phyloP scores from a whole-genome alignment of 37 sponge, comb jelly and placozoan species.

The Petrosia ficiformis region DNA sequence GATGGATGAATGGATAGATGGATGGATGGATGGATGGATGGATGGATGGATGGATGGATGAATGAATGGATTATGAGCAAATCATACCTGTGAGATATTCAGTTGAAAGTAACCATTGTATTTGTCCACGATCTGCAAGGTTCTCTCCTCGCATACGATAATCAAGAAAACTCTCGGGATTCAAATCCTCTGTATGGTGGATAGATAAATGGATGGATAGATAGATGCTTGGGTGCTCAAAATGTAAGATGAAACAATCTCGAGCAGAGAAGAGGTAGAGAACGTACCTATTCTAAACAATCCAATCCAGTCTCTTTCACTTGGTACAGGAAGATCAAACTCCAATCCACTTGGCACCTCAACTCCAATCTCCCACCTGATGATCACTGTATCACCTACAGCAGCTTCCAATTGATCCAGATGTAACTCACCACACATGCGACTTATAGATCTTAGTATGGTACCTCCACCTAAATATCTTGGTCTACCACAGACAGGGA shows the following conservation, averaged over 20 bases:
- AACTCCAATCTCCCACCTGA: conserved; percentile 13
- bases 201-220: neutral
- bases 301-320: conserved; percentile 48
- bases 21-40: too few species aligned
- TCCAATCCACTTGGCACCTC: conserved; percentile 1
- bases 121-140: neutral
- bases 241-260: too few species aligned
- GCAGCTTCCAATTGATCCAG: conserved; percentile 1
- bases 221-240: too few species aligned
- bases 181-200: neutral
- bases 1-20: too few species aligned
- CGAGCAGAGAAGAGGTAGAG: too few species aligned
- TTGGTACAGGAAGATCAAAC: neutral
- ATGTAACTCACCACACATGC: neutral
- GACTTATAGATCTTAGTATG: neutral
- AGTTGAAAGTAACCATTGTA: conserved; percentile 19
- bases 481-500: conserved; percentile 6
- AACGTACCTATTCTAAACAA: conserved; percentile 21
- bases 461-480: neutral
- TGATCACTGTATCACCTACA: conserved; percentile 9
- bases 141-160: conserved; percentile 12
- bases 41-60: too few species aligned
- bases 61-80: too few species aligned
- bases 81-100: too few species aligned
- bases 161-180: conserved; percentile 25